phyloP scores from a whole-genome alignment of 2,113 vertebrate species.

The Gorilla gorilla region DNA sequence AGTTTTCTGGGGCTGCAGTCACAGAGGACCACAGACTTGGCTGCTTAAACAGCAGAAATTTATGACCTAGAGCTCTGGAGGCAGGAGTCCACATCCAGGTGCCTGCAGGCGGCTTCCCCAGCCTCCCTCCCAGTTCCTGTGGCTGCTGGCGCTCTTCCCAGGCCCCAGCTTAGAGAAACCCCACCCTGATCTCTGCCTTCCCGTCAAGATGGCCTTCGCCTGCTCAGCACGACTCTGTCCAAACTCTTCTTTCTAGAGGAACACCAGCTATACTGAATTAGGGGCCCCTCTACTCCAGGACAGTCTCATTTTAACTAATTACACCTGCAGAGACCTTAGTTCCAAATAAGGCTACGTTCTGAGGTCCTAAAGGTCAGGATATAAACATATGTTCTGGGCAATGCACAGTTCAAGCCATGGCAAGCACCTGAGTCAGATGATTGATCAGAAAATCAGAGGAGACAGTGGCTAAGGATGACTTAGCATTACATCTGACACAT shows the following conservation, averaged over 20 bases:
- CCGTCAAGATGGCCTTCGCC: fast-evolving
- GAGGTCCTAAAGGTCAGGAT: background rate
- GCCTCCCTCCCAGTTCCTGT: background rate
- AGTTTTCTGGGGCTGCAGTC: background rate
- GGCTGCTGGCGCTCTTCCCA: fast-evolving
- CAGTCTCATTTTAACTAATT: fast-evolving
- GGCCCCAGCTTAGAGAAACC: background rate
- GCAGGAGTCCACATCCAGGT: fast-evolving
- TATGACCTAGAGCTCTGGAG: too few relatives aligned
- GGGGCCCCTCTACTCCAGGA: too few relatives aligned
- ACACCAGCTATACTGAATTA: background rate
- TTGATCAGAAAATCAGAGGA: background rate
- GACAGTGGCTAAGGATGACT: too few relatives aligned
- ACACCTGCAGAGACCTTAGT: background rate
- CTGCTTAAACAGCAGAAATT: background rate
- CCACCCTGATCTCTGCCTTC: background rate
- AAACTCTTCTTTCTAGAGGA: background rate
- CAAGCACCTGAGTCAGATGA: background rate
- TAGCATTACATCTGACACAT: fast-evolving
- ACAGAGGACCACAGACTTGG: fast-evolving
- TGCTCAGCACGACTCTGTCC: background rate
- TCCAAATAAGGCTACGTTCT: background rate
- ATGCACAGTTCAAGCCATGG: too few relatives aligned
- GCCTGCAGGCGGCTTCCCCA: background rate
- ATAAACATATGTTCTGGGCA: background rate